Conservation (phyloP, 2,888 invertebrate genomes). For the Antheraea assamensis region DNA sequence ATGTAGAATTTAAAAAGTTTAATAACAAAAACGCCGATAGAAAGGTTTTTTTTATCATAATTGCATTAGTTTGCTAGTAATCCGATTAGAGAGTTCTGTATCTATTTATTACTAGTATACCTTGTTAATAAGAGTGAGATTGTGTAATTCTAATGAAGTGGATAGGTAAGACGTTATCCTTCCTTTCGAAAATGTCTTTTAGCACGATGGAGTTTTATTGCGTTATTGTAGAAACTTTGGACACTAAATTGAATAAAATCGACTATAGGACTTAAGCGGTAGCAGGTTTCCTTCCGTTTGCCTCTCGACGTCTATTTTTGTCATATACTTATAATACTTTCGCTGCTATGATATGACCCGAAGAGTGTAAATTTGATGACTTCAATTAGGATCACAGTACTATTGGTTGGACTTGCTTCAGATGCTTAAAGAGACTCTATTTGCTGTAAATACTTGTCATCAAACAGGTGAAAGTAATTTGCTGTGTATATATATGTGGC, state of each 20-base stretch:
- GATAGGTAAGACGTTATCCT: slow-evolving; percentile 1
- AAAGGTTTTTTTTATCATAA: too few species aligned
- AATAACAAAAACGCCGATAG: too few species aligned
- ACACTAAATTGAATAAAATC: not conserved
- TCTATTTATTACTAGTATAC: not conserved
- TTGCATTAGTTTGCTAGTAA: too few species aligned
- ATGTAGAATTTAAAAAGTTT: not conserved
- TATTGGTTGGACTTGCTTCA: too few species aligned
- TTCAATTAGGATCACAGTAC: too few species aligned
- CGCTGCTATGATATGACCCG: too few species aligned
- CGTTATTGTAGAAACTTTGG: not conserved
- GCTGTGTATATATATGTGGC: too few species aligned
- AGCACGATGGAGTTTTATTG: not conserved
- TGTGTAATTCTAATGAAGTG: not conserved
- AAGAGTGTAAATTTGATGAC: not conserved
- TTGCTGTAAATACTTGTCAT: not conserved
- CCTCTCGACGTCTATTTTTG: too few species aligned
- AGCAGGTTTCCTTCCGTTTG: not conserved
- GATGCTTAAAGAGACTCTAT: too few species aligned
- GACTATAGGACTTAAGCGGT: too few species aligned
- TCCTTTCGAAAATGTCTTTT: slow-evolving; percentile 3
- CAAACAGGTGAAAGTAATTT: not conserved
- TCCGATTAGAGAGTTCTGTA: not conserved
- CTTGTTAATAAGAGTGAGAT: not conserved
- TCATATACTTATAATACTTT: too few species aligned